Percentiles rank a stretch among this genome's conserved stretches.
phyloP scores from a whole-genome alignment of 2,797 vertebrate species.

The Tragopan temminckii region DNA sequence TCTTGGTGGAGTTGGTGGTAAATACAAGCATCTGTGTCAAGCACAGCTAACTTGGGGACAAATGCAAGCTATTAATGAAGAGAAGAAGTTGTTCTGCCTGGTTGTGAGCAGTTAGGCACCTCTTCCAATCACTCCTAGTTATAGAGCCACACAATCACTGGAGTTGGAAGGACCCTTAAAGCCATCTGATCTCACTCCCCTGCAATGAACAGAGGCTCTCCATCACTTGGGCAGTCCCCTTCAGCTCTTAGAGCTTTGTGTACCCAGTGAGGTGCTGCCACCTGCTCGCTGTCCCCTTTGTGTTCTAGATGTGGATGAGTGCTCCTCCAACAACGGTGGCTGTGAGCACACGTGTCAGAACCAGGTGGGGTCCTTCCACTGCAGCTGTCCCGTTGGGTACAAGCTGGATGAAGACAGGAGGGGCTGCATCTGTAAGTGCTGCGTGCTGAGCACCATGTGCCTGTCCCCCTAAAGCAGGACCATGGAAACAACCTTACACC shows the following conservation, averaged over 20 bases:
- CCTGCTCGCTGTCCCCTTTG: neutral
- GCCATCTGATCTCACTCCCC: too few relatives aligned
- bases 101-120: fast-evolving
- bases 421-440: conserved; percentile 88
- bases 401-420: conserved; percentile 87
- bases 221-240: neutral
- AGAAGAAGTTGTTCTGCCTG: neutral
- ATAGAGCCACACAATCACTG: too few relatives aligned
- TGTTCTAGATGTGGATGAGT: conserved; percentile 91
- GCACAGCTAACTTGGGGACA: neutral
- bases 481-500: too few relatives aligned
- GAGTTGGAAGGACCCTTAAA: too few relatives aligned
- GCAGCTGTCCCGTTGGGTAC: conserved; percentile 87
- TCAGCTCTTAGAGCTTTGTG: neutral
- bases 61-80: neutral
- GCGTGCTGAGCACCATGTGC: fast-evolving
- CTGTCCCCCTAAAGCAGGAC: too few relatives aligned
- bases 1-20: neutral
- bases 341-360: conserved; percentile 93
- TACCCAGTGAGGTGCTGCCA: neutral
- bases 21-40: neutral
- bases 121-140: neutral
- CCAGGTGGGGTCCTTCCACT: conserved; percentile 90
- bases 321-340: conserved; percentile 81
- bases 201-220: neutral